Evolutionary conservation across 1,140 invertebrate species (phyloP).

Genomic region (Drosophila micromelanica): DNA sequence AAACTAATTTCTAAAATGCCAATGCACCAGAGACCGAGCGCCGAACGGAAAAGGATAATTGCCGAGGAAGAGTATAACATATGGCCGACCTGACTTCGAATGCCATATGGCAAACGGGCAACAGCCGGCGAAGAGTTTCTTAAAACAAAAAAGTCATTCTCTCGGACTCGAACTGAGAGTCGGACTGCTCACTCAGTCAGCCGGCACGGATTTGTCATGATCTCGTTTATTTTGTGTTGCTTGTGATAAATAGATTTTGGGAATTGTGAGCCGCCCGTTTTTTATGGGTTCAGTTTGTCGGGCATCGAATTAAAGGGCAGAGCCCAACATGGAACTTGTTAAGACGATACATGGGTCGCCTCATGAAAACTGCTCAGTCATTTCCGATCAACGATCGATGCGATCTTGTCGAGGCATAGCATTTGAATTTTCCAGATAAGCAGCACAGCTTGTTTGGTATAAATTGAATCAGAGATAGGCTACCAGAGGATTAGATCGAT

Average conservation of each 20-base stretch:
- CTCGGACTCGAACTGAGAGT: constrained; percentile 7
- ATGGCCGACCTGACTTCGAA: constrained; percentile 40
- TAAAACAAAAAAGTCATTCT: constrained; percentile 50
- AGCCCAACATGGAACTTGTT: constrained; percentile 52
- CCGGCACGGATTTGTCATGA: constrained; percentile 69
- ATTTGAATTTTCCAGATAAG: constrained; percentile 38
- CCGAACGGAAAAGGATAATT: constrained; percentile 67
- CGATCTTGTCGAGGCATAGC: constrained; percentile 45
- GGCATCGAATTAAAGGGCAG: constrained; percentile 56
- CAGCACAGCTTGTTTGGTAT: constrained; percentile 35
- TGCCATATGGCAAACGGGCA: constrained; percentile 55
- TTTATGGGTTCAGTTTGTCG: constrained; percentile 52
- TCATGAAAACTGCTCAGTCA: constrained; percentile 54
- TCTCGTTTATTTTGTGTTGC: constrained; percentile 63
- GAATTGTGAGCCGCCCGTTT: constrained; percentile 34
- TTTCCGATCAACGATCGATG: constrained; percentile 57
- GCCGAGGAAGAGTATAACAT: constrained; percentile 65
- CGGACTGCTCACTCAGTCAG: constrained; percentile 38
- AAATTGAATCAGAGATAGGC: constrained; percentile 37
- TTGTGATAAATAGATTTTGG: constrained; percentile 64
- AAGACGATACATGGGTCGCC: constrained; percentile 49
- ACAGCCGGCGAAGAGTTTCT: constrained; percentile 73
- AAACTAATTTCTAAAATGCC: constrained; percentile 58
- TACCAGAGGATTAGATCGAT: constrained; percentile 18
- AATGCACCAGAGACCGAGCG: constrained; percentile 15